A percentile compares a stretch with the other conserved stretches of the same genome.
These are phyloP conservation scores for Tineola bisselliella DNA, from an alignment of 2,888 invertebrate species.

Conservation along the genomic window DNA sequence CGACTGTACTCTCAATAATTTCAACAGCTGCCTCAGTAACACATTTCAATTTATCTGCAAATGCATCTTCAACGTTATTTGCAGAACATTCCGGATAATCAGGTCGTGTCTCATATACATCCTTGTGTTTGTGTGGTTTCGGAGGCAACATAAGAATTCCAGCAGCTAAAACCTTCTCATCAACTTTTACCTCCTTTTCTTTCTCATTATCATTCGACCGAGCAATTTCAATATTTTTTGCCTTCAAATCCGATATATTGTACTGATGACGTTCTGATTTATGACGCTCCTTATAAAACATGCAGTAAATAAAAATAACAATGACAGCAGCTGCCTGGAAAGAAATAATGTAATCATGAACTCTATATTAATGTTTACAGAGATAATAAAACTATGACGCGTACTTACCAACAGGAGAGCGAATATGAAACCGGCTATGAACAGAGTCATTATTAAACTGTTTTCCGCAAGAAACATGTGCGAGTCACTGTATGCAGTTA, in stretches of 20 bases:
- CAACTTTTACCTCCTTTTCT: slow-evolving; percentile 17
- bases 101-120: slow-evolving; percentile 41
- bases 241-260: slow-evolving; percentile 40
- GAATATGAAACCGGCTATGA: slow-evolving; percentile 45
- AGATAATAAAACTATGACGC: background rate
- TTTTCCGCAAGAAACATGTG: slow-evolving; percentile 18
- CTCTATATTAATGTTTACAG: background rate
- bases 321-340: slow-evolving; percentile 44
- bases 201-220: slow-evolving; percentile 26
- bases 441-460: slow-evolving; percentile 31
- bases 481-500: background rate
- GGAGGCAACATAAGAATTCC: slow-evolving; percentile 49
- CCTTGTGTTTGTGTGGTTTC: slow-evolving; percentile 35
- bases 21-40: slow-evolving; percentile 27
- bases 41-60: slow-evolving; percentile 42
- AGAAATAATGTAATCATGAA: slow-evolving; percentile 12
- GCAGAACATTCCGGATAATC: slow-evolving; percentile 47
- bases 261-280: slow-evolving; percentile 43
- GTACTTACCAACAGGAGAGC: slow-evolving; percentile 53
- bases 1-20: slow-evolving; percentile 25
- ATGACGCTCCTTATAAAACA: slow-evolving; percentile 52
- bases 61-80: slow-evolving; percentile 27
- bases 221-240: slow-evolving; percentile 31
- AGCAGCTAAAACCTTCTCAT: slow-evolving; percentile 32
- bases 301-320: slow-evolving; percentile 51